Evolutionary conservation across 2,113 vertebrate genomes (phyloP).

Genomic region (Cavia porcellus): DNA sequence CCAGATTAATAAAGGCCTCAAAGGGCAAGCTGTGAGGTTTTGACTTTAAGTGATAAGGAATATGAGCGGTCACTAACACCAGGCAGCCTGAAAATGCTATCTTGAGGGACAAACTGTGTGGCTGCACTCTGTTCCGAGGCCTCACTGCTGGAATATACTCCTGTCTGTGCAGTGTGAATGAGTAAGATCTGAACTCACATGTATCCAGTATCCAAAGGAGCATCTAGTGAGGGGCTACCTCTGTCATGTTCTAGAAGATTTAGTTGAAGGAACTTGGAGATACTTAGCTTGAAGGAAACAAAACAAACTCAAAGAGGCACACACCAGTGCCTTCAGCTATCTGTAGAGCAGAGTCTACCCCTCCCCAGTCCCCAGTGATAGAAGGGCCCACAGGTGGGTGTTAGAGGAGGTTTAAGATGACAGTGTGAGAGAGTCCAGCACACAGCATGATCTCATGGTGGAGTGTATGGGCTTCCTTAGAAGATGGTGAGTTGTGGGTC

Average conservation of each 20-base stretch:
- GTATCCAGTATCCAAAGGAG: rapidly evolving
- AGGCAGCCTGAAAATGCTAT: neutral
- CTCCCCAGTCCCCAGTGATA: neutral
- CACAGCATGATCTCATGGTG: rapidly evolving
- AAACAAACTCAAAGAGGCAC: no score
- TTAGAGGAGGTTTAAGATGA: neutral
- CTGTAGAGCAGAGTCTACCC: no score
- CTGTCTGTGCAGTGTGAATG: no score
- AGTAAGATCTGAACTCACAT: rapidly evolving
- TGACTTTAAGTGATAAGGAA: neutral
- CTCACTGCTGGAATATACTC: neutral
- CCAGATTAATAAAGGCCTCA: neutral
- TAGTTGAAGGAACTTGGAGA: neutral
- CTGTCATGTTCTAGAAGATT: neutral
- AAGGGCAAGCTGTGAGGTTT: neutral
- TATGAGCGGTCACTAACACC: rapidly evolving
- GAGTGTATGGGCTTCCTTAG: neutral
- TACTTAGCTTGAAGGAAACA: neutral
- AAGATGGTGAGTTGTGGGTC: neutral
- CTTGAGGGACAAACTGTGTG: neutral
- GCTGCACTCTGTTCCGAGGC: neutral
- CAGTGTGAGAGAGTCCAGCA: rapidly evolving
- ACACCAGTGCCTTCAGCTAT: rapidly evolving
- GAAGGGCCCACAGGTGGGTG: neutral
- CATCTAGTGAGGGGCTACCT: neutral